These are phyloP conservation scores for Phocoena phocoena DNA, from an alignment of 2,113 vertebrate genomes.

Conservation along the genomic window DNA sequence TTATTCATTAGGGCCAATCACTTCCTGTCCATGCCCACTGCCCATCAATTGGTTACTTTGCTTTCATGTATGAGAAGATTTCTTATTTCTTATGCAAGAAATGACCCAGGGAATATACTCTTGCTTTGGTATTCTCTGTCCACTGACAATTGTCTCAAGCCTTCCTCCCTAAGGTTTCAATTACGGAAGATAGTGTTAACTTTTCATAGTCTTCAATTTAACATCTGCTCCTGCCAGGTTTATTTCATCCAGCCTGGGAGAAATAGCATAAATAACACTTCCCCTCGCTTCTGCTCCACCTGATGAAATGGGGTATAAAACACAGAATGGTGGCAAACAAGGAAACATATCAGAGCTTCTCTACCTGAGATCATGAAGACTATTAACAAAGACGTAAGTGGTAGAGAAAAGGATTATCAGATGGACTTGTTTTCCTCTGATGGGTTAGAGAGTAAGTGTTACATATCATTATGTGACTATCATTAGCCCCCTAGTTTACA, in stretches of 20 bases:
- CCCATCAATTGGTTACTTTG: not conserved
- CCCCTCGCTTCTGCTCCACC: not conserved
- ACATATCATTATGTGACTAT: not conserved
- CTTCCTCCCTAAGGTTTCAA: conserved; percentile 64
- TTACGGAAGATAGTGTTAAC: conserved; percentile 57
- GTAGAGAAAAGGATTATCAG: not conserved
- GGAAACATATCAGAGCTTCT: not conserved
- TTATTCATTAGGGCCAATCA: not conserved
- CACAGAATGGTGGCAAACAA: not conserved
- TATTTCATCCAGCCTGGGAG: conserved; percentile 66
- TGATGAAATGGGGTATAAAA: conserved; percentile 56
- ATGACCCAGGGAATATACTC: not conserved
- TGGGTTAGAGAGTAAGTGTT: not conserved
- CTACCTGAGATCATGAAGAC: not conserved
- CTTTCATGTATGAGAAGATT: not conserved
- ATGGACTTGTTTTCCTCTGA: not conserved
- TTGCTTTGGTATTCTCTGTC: not conserved
- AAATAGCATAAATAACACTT: conserved; percentile 50
- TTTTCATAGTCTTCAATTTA: conserved; percentile 65
- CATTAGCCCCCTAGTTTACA: not conserved
- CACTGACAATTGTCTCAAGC: not conserved
- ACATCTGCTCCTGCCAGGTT: conserved; percentile 65
- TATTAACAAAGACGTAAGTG: not conserved
- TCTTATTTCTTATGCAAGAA: not conserved
- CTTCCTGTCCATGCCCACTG: not conserved